phyloP scores from a whole-genome alignment of 1,140 invertebrate genomes.

The Bicyclus anynana region DNA sequence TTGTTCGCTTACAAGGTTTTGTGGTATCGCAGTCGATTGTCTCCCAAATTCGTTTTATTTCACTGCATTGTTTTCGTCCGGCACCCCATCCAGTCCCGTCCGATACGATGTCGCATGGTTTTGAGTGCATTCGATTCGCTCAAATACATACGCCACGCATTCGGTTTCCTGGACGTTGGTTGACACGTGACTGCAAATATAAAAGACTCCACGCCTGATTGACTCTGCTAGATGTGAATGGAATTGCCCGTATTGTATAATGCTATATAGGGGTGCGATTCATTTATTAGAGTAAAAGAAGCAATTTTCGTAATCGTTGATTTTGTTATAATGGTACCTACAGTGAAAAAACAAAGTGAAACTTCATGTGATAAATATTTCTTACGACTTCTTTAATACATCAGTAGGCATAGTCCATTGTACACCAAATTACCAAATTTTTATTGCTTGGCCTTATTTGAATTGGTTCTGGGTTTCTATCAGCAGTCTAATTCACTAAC shows the following conservation, averaged over 20 bases:
- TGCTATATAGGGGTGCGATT: slow-evolving; percentile 45
- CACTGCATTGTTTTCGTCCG: slow-evolving; percentile 43
- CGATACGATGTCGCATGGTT: slow-evolving; percentile 55
- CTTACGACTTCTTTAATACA: no score
- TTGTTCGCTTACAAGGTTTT: not conserved
- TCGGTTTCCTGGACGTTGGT: slow-evolving; percentile 64
- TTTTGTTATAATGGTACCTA: slow-evolving; percentile 2
- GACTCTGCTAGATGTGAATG: slow-evolving; percentile 58
- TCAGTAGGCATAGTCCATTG: no score
- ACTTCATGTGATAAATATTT: not conserved
- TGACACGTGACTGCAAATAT: slow-evolving; percentile 68
- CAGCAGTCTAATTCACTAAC: no score
- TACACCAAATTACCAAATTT: no score
- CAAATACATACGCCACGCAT: slow-evolving; percentile 50
- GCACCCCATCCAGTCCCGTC: slow-evolving; percentile 31
- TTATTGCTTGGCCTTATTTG: no score
- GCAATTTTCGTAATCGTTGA: slow-evolving; percentile 24
- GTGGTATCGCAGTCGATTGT: slow-evolving; percentile 4
- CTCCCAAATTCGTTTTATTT: slow-evolving; percentile 43
- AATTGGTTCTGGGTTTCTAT: no score
- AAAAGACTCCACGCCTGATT: slow-evolving; percentile 74
- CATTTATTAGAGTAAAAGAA: slow-evolving; percentile 29
- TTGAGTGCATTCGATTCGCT: slow-evolving; percentile 72
- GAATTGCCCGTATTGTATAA: slow-evolving; percentile 69
- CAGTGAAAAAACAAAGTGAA: no score